Base-by-base conservation (phyloP, 2,888 invertebrate genomes). In the Capitulum mitella region DNA sequence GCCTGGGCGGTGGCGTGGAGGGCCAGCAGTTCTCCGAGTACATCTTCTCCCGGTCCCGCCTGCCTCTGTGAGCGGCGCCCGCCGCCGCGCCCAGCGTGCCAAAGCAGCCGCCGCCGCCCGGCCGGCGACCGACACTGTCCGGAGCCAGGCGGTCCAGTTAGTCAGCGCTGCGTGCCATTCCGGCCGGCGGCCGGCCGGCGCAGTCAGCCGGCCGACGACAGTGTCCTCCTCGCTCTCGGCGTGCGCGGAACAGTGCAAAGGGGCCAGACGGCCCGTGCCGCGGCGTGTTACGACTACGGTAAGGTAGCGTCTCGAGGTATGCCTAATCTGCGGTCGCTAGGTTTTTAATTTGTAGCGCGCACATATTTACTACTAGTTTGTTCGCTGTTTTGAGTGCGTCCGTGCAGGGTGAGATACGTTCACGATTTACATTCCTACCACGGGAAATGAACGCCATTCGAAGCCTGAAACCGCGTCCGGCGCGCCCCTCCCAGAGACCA, bases 21-120 rank as follows among this genome's bases (percentile, higher is more conserved):
- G 93, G 93, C 10, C 94, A 94, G 84, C 94, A 94, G 86, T 94
- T 94, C 87, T 93, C 93, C 83, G 94, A 94, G 87, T 94, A 94
- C 87, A 88, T 94, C 84, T 92, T 94, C 85, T 90, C 92, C 81
- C 88, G 92, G 83, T 87, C 87, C 82, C 83, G 84, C 37, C 80
- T 83, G 61, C 84, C 85, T 29, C 82, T 84, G 81, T 83, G 81
- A 80, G 77, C 29, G 5, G 64, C 61, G 22, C 29, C 6, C 29
- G 26, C 46, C 58, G 54, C 34, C 51, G 34, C 40, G 32, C 34
- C n/a, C 58, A 2, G 26, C 58, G 22, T 34, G 64, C 64, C 34
- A 34, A 34, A n/a, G 58, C 58, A 34, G 37, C 29, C 3, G 51
- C 37, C 32, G 37, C 14, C 37, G 40, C 51, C 26, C 58, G 58